Evolutionary conservation across 1,140 invertebrate genomes (phyloP).

Genomic region (Leptoteleia sp.): DNA sequence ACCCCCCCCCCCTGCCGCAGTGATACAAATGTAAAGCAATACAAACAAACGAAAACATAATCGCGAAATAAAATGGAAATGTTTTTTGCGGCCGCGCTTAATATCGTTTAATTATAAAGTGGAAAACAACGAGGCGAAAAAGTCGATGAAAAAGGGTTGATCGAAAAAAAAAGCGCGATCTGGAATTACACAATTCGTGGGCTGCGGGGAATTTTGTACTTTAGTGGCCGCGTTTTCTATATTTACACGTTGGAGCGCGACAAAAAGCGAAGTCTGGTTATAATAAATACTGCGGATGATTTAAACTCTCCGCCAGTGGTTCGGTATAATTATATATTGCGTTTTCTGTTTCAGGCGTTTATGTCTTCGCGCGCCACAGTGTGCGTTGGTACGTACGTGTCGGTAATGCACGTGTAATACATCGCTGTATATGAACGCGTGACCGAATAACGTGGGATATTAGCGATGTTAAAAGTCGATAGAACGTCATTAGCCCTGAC

Average conservation of each 20-base stretch:
- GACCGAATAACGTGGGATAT: constrained; percentile 51
- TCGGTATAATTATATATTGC: constrained; percentile 35
- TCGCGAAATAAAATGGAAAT: no score
- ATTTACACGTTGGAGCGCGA: constrained; percentile 31
- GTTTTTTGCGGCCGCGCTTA: no score
- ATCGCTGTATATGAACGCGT: constrained; percentile 36
- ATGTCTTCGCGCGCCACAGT: constrained; percentile 25
- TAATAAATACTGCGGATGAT: constrained; percentile 35
- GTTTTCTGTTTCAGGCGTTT: constrained; percentile 44
- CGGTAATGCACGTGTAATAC: constrained; percentile 36
- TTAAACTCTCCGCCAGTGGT: constrained; percentile 17
- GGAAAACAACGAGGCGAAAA: no score
- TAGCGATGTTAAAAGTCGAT: constrained; percentile 59
- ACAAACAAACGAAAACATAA: no score
- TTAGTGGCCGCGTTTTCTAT: constrained; percentile 12
- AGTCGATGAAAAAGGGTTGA: no score
- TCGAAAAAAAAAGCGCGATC: not conserved
- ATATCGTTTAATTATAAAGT: no score
- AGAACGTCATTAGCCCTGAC: constrained; percentile 52
- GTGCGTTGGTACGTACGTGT: constrained; percentile 33
- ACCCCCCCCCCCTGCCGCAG: no score
- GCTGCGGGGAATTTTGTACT: not conserved
- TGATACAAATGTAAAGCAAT: no score
- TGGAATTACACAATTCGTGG: not conserved
- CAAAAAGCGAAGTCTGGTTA: constrained; percentile 26